Percentiles rank a stretch among this genome's conserved stretches.
phyloP scores from a whole-genome alignment of 2,797 vertebrate genomes.

The Mus spretus region DNA sequence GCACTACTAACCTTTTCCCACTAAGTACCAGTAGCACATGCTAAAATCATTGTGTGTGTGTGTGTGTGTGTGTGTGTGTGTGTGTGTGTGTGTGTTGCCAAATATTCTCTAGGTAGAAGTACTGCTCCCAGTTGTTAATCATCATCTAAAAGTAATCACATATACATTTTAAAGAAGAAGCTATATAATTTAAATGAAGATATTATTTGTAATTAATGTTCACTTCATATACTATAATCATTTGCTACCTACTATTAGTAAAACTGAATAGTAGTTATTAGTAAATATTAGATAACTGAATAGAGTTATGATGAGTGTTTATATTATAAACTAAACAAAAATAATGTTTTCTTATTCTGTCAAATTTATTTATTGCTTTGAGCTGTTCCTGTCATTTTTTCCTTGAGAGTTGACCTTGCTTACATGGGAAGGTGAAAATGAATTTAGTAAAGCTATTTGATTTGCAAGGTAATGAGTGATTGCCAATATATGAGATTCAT shows the following conservation, averaged over 20 bases:
- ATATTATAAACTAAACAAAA: conserved; percentile 25
- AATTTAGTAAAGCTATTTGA: conserved; percentile 19
- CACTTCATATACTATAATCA: conserved; percentile 33
- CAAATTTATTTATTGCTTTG: conserved; percentile 31
- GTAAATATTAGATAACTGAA: background rate
- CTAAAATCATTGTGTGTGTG: background rate
- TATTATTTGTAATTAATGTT: conserved; percentile 26
- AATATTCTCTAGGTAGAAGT: background rate
- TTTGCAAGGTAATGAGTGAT: conserved; percentile 54
- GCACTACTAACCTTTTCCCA: background rate
- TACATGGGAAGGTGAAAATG: conserved; percentile 49
- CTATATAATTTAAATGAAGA: conserved; percentile 23
- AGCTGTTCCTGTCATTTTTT: conserved; percentile 25
- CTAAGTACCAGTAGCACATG: background rate
- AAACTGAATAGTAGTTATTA: background rate
- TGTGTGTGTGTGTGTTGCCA: background rate
- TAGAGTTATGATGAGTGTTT: background rate
- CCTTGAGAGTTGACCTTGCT: conserved; percentile 51
- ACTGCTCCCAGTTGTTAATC: background rate
- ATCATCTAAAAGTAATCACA: background rate
- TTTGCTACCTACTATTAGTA: background rate
- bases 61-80: background rate
- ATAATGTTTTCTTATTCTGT: conserved; percentile 4
- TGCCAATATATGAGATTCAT: conserved; percentile 37
- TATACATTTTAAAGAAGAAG: background rate